Conservation (phyloP, 2,888 invertebrate species). For the Lasioglossum lativentre region DNA sequence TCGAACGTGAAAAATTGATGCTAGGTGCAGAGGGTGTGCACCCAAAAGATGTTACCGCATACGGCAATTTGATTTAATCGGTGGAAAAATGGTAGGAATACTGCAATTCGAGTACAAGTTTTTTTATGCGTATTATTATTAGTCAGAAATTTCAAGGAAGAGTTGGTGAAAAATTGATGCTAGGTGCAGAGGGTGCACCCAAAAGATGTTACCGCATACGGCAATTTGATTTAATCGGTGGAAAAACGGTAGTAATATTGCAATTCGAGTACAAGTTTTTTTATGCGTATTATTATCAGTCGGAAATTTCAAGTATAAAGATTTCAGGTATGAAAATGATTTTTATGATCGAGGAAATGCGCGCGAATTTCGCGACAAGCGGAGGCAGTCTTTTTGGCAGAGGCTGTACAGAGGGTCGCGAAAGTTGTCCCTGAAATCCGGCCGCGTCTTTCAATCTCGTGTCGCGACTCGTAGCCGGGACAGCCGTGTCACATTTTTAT, state of each 20-base stretch:
- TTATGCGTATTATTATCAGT: too few species aligned
- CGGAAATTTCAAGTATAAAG: not conserved
- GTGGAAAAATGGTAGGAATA: not conserved
- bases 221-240: not conserved
- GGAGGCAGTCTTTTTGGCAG: not conserved
- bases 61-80: not conserved
- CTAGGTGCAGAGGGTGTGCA: not conserved
- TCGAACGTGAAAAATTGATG: not conserved
- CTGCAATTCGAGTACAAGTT: not conserved
- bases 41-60: not conserved
- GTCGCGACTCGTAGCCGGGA: constrained; percentile 36
- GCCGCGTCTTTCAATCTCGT: constrained; percentile 36
- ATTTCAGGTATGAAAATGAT: not conserved
- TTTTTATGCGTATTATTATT: not conserved
- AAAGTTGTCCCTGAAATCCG: constrained; percentile 47
- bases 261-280: too few species aligned
- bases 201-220: not conserved
- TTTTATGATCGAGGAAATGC: too few species aligned
- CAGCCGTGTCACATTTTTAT: constrained; percentile 59
- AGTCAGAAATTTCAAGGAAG: too few species aligned
- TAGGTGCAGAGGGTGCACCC: not conserved
- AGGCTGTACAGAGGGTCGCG: constrained; percentile 18
- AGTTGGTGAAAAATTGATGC: not conserved
- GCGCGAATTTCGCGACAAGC: not conserved
- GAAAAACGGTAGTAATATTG: not conserved